Conservation (phyloP, 2,888 invertebrate species). For the Gari tellinella region DNA sequence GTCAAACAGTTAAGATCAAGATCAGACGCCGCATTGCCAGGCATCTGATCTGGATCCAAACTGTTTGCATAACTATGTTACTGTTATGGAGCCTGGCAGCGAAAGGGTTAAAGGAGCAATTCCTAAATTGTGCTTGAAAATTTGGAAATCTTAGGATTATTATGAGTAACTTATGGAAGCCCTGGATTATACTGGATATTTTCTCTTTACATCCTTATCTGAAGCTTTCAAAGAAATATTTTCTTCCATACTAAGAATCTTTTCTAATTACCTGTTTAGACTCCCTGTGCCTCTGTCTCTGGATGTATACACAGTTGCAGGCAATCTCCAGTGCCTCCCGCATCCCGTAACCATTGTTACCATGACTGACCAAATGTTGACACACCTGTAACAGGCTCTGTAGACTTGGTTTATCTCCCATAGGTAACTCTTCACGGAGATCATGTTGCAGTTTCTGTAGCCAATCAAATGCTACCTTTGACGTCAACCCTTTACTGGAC, state of each 20-base stretch:
- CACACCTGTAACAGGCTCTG: slow-evolving; percentile 87
- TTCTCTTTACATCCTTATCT: neutral
- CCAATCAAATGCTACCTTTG: slow-evolving; percentile 69
- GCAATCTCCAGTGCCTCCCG: slow-evolving; percentile 85
- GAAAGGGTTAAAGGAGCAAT: too few relatives aligned
- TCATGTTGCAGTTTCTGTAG: slow-evolving; percentile 66
- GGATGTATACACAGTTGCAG: slow-evolving; percentile 88
- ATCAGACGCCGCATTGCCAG: too few relatives aligned
- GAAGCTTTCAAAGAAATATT: neutral
- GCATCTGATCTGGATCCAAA: too few relatives aligned
- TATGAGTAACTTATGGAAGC: too few relatives aligned
- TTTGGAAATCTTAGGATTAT: too few relatives aligned
- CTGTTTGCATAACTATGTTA: too few relatives aligned
- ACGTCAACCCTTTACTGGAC: slow-evolving; percentile 67
- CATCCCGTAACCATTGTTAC: slow-evolving; percentile 87
- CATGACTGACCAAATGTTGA: slow-evolving; percentile 86
- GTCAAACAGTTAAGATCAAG: too few relatives aligned
- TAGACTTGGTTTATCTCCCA: slow-evolving; percentile 87
- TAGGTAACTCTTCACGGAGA: slow-evolving; percentile 60
- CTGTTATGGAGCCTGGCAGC: too few relatives aligned
- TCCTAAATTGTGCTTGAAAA: too few relatives aligned
- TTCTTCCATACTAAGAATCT: neutral
- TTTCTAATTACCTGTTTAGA: slow-evolving; percentile 59
- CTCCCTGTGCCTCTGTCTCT: slow-evolving; percentile 85
- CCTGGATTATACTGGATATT: too few relatives aligned